Evolutionary conservation across 2,113 vertebrate genomes (phyloP).

Genomic region (Elephas maximus): DNA sequence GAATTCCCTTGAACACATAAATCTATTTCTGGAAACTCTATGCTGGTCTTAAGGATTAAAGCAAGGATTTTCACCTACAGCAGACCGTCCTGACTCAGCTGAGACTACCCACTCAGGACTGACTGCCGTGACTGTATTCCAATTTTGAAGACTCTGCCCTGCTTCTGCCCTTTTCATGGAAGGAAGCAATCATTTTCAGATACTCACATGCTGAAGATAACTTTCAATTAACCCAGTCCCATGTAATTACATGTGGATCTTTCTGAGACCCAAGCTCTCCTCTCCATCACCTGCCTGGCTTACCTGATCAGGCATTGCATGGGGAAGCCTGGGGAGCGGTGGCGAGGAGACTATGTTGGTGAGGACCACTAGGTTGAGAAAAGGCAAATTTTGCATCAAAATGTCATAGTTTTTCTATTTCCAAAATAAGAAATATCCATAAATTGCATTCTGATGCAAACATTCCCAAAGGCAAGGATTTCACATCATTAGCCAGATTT

Average conservation of each 20-base stretch:
- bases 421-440: background rate
- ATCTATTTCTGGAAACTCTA: background rate
- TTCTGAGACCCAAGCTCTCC: background rate
- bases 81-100: background rate
- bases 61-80: background rate
- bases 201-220: background rate
- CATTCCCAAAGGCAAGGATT: background rate
- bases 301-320: no score
- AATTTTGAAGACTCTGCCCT: background rate
- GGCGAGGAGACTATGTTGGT: no score
- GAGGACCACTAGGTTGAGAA: background rate
- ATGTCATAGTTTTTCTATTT: conserved; percentile 4
- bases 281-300: background rate
- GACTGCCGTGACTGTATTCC: no score
- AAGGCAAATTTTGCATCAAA: background rate
- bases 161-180: background rate
- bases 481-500: background rate
- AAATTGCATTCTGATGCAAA: background rate
- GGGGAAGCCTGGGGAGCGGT: background rate
- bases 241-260: background rate
- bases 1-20: background rate
- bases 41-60: conserved; percentile 16
- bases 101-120: background rate
- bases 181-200: background rate
- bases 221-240: background rate